Base-by-base conservation (phyloP, 2,888 invertebrate genomes). In the Isotomurus palustris region DNA sequence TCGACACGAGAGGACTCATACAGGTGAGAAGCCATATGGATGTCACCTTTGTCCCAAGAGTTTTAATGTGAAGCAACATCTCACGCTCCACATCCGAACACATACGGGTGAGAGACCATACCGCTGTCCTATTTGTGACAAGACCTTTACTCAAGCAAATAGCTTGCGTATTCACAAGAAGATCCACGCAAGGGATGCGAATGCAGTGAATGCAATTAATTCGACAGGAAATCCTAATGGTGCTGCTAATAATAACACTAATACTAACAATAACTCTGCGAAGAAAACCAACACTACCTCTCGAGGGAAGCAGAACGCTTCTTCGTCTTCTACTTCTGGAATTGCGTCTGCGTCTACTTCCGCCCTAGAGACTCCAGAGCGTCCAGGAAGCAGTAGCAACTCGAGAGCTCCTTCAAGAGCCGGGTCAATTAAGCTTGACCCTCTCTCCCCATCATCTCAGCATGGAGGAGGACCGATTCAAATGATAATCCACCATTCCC, bases 121-220 rank as follows among this genome's bases (percentile, higher is more conserved):
- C 36, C 54, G 58, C 2, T 66, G 66, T 41, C 60, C 55, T 19
- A 61, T 58, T 40, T 66, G 66, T 41, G 61, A 66, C 44, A 66
- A 66, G 36, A 61, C 61, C 40, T 66, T 66, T 49, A 61, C 66
- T 19, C 66, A 66, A 53, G 63, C 66, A 21, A 66, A 66, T 56
- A 64, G 64, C 50, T 58, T 66, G 48, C 48, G 66, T 54, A 66
- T 66, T 41, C 66, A 66, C 48, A 66, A 66, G 52, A 66, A 66
- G 54, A 66, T 66, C 43, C 66, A 66, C 32, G 52, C 53, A 6
- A 28, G 61, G n/a, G 64, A 64, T 29, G 56, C 44, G 36, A 44
- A 38, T 32, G 43, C 43, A 3, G 17, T 19, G 10, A 17, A 8
- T 8, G 17, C 12, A n/a, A 19, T 19, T 8, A 43, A 43, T 24